phyloP scores from a whole-genome alignment of 2,113 vertebrate genomes.

The Willisornis vidua region DNA sequence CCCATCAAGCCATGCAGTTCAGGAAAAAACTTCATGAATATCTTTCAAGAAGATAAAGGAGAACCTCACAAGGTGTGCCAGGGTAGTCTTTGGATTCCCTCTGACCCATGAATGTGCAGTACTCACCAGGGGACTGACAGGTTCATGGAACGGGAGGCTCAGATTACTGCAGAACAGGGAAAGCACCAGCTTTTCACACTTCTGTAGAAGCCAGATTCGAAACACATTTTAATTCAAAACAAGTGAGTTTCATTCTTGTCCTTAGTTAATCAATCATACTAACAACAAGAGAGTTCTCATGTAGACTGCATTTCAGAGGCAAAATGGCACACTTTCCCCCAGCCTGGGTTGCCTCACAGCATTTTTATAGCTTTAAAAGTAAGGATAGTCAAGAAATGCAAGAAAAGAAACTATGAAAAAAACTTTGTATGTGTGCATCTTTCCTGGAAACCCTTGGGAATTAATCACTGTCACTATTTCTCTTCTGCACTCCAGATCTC shows the following conservation, averaged over 20 bases:
- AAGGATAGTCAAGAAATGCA: neutral
- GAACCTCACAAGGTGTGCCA: accelerated
- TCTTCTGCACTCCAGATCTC: neutral
- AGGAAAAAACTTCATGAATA: neutral
- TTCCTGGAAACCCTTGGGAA: neutral
- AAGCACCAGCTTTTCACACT: constrained; percentile 92
- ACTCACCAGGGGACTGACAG: constrained; percentile 94
- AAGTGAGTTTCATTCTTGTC: neutral
- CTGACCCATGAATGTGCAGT: accelerated
- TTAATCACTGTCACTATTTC: neutral
- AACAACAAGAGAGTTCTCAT: neutral
- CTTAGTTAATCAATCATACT: neutral
- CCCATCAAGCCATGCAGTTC: neutral
- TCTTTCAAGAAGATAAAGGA: neutral
- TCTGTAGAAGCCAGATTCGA: constrained; percentile 77
- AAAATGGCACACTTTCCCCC: neutral
- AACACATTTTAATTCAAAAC: neutral
- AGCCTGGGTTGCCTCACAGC: neutral
- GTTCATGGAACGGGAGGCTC: constrained; percentile 95
- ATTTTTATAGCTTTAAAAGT: neutral
- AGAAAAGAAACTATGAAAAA: neutral
- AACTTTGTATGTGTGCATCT: neutral
- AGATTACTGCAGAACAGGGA: constrained; percentile 90
- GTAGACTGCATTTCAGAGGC: neutral
- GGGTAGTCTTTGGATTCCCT: neutral